These are phyloP conservation scores for Mareca strepera DNA, from an alignment of 2,797 vertebrate genomes.

Conservation along the genomic window DNA sequence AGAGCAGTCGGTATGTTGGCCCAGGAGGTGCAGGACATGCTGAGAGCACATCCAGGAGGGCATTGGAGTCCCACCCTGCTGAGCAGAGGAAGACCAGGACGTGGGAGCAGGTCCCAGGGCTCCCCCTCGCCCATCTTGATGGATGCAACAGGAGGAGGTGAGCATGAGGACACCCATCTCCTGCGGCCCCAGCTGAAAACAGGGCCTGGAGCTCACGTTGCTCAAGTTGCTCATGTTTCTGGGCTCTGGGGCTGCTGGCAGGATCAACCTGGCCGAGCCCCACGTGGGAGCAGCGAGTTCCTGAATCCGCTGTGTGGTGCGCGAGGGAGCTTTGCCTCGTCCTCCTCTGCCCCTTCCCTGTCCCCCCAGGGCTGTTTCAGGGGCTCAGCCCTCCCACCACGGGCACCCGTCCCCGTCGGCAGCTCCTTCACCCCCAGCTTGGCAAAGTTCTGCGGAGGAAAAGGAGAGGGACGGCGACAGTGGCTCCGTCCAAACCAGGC, in stretches of 20 bases:
- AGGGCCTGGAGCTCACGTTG: not conserved
- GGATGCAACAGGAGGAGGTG: fast-evolving
- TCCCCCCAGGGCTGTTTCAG: not conserved
- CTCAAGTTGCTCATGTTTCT: not conserved
- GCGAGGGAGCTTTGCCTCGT: not conserved
- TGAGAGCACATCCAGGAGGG: not conserved
- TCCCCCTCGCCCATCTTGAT: fast-evolving
- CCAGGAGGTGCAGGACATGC: not conserved
- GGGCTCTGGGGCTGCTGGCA: not conserved
- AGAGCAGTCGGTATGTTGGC: not conserved
- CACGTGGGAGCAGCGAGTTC: fast-evolving
- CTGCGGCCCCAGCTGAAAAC: not conserved
- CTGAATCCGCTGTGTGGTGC: fast-evolving
- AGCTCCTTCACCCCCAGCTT: fast-evolving
- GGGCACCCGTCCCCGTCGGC: fast-evolving
- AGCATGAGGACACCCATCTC: not conserved
- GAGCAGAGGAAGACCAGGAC: not conserved
- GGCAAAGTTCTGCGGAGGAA: not conserved
- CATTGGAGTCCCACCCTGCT: not conserved
- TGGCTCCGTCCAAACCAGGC: not conserved
- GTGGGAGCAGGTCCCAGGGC: not conserved
- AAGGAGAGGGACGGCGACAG: not conserved
- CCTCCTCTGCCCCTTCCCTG: not conserved
- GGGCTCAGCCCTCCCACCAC: not conserved
- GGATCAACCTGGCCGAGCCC: not conserved